phyloP scores from a whole-genome alignment of 2,113 vertebrate genomes.

The Apus apus region DNA sequence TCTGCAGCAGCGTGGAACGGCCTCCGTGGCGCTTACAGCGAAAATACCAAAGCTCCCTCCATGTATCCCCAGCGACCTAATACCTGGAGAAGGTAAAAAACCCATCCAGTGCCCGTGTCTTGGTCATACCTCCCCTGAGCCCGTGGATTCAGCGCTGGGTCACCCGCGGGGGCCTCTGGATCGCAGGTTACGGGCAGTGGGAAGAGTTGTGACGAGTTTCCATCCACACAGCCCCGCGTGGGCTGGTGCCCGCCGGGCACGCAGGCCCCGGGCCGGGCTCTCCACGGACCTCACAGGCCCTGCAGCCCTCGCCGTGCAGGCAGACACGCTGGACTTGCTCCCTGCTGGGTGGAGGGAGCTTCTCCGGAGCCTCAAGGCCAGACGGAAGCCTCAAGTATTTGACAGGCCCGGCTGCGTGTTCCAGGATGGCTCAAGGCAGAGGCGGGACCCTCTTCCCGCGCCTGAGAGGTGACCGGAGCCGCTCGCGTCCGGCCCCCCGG shows the following conservation, averaged over 20 bases:
- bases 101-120: rapidly evolving
- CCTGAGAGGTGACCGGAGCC: background rate
- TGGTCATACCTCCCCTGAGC: background rate
- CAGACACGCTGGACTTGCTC: background rate
- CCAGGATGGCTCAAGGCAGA: background rate
- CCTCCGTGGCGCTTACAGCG: background rate
- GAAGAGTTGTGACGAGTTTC: background rate
- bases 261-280: background rate
- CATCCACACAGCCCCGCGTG: rapidly evolving
- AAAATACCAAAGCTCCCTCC: background rate
- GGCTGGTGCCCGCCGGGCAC: background rate
- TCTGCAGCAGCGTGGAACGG: background rate
- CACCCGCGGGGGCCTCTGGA: background rate
- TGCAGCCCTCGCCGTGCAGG: background rate
- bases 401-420: background rate
- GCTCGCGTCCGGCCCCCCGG: too few species aligned
- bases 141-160: background rate
- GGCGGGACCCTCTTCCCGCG: background rate
- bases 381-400: background rate
- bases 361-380: background rate
- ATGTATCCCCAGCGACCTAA: background rate
- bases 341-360: background rate
- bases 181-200: rapidly evolving
- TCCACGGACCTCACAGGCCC: background rate
- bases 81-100: background rate